Evolutionary conservation across 2,888 invertebrate species (phyloP), one percentile per base, ranked within the genome.

Genomic region (Enchytraeus crypticus): DNA sequence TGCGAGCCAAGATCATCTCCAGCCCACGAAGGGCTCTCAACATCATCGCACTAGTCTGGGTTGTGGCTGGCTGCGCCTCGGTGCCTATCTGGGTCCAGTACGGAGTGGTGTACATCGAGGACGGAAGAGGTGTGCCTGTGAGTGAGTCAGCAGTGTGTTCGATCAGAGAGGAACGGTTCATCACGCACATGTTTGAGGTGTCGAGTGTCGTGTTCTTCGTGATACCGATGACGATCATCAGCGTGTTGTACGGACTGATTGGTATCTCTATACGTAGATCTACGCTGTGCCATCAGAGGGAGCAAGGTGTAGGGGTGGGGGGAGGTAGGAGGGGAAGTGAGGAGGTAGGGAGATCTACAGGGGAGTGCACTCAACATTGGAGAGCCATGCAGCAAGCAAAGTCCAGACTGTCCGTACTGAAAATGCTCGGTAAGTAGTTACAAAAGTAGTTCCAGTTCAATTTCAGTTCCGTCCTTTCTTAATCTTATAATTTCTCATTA

Each of bases 191-290:
- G 18, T 71, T 71, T 58, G 68, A 88, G 73, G 84, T 89, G 71
- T 89, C 90, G 45, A 85, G 86, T 0, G 78, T 84, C 74, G 80
- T 90, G 71, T 90, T 91, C 80, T 92, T 92, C 77, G 85, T 89
- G 45, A 85, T 87, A 49, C 92, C 91, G 1, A 90, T 92, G 89
- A 87, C 88, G 34, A 82, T 90, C 64, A 90, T 92, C 74, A 86
- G 83, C 38, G 87, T 89, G 65, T 81, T 92, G 64, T 92, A 92
- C 74, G 71, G 74, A 18, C 64, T 77, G 32, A 81, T 81, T 56
- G 80, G 77, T 0, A 60, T 76, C 5, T 73, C 75, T 27, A 72
- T 77, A n/a, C 58, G 64, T 3, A 49, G 64, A 29, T 69, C 69
- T 4, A 49, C 63, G 14, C 34, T 57, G 33, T 30, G 49, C 18